These are phyloP conservation scores for Drosophila sucinea DNA, from an alignment of 1,140 invertebrate genomes.

Conservation along the genomic window DNA sequence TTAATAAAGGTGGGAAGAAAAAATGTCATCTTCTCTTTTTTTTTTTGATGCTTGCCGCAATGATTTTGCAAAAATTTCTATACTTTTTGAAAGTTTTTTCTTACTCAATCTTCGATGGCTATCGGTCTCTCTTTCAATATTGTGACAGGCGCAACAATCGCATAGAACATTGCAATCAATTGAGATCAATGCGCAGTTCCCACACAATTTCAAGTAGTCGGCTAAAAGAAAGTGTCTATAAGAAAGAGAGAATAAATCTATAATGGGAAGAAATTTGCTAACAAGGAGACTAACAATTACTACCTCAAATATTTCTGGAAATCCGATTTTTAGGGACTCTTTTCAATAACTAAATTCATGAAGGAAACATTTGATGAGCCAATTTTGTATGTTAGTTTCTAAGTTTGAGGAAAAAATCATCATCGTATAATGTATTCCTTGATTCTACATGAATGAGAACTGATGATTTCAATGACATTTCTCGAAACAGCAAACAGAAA, in stretches of 20 bases:
- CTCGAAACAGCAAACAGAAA: too few species aligned
- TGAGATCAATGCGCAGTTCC: slow-evolving; percentile 42
- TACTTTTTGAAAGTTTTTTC: slow-evolving; percentile 30
- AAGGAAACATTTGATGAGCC: too few species aligned
- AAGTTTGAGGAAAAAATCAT: too few species aligned
- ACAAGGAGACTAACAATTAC: too few species aligned
- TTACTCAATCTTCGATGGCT: slow-evolving; percentile 27
- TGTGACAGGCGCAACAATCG: slow-evolving; percentile 74
- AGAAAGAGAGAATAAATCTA: background rate
- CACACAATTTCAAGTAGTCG: slow-evolving; percentile 48
- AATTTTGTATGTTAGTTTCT: too few species aligned
- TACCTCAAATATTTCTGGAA: too few species aligned
- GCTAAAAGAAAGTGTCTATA: background rate
- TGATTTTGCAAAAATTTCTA: slow-evolving; percentile 71
- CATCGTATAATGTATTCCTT: too few species aligned
- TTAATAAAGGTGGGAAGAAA: slow-evolving; percentile 77
- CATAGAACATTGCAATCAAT: slow-evolving; percentile 54
- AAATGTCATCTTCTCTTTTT: slow-evolving; percentile 55
- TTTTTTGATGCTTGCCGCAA: slow-evolving; percentile 53
- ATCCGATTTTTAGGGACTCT: too few species aligned
- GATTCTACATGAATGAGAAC: too few species aligned
- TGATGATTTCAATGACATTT: too few species aligned
- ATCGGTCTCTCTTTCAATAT: slow-evolving; percentile 58
- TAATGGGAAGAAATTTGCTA: background rate
- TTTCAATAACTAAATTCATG: too few species aligned